Conservation (phyloP, 2,888 invertebrate species). For the Polyommatus iphigenia region DNA sequence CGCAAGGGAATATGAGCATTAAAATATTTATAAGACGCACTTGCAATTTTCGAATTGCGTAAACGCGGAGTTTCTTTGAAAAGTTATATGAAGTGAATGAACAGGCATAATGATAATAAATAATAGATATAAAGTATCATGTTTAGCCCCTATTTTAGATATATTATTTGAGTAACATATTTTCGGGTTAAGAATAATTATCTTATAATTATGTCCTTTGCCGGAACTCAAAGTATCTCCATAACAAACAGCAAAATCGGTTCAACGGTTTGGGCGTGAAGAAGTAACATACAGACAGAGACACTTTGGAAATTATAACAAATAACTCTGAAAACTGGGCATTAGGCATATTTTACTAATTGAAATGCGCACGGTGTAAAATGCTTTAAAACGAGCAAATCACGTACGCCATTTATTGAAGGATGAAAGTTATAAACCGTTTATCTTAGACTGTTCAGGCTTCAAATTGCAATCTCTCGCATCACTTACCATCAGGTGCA, state of each 20-base stretch:
- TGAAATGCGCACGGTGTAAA: not conserved
- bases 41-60: slow-evolving; percentile 13
- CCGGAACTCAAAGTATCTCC: too few species aligned
- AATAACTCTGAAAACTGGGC: too few species aligned
- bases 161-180: too few species aligned
- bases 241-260: too few species aligned
- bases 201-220: too few species aligned
- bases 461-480: not conserved
- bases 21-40: slow-evolving; percentile 16
- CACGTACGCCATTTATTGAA: not conserved
- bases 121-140: not conserved
- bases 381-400: not conserved
- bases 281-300: too few species aligned
- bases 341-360: too few species aligned
- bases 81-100: not conserved
- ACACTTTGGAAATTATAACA: too few species aligned
- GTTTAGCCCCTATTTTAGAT: not conserved
- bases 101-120: too few species aligned
- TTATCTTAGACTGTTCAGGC: not conserved
- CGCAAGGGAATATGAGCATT: slow-evolving; percentile 23
- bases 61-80: slow-evolving; percentile 6
- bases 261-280: too few species aligned
- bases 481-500: slow-evolving; percentile 9
- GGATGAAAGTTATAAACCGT: not conserved
- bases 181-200: too few species aligned